Base-by-base conservation (phyloP, 1,140 invertebrate species). In the Lepidurus packardi region DNA sequence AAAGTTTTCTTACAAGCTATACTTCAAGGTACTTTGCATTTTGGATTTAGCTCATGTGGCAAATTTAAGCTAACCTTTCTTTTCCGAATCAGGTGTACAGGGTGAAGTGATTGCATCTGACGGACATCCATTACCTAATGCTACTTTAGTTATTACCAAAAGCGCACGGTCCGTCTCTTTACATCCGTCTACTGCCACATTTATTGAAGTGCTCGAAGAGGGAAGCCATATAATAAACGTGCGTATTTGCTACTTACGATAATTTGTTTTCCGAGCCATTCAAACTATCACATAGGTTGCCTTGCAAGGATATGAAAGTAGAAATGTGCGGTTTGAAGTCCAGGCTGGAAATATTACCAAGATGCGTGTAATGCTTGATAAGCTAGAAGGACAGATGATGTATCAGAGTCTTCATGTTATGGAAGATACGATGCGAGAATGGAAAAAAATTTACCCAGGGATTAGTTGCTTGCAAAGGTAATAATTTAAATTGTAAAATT, bases 1-100 rank as follows among this genome's bases (percentile, higher is more conserved):
- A 90, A 91, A 85, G 82, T 89, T 85, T 84, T 92, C 88, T 80
- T 89, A 85, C 82, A 84, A 13, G 83, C 84, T n/a, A 65, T 21
- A 21, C 53, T 65, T 9, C 53, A 65, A 65, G 53, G 53, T 65
- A 65, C 13, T 21, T 65, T 65, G 8, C 13, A 65, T 21, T 13
- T 10, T 21, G 7, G 53, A 34, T 34, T 34, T 34, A 2, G 34
- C 34, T 34, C 34, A 2, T 34, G 3, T 34, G 34, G 34, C 34
- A 34, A 34, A 34, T 34, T 34, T 34, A 34, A 34, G 34, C 53
- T 65, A 65, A 11, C 21, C 16, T n/a, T 9, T 9, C 53, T 16
- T 65, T 65, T 11, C 21, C 8, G 53, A 34, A 34, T 16, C 53
- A 65, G 53, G 53, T 65, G 53, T 65, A 16, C 53, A 65, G 6